Evolutionary conservation across 2,797 vertebrate genomes (phyloP).

Genomic region (Scomberomorus guttatus): DNA sequence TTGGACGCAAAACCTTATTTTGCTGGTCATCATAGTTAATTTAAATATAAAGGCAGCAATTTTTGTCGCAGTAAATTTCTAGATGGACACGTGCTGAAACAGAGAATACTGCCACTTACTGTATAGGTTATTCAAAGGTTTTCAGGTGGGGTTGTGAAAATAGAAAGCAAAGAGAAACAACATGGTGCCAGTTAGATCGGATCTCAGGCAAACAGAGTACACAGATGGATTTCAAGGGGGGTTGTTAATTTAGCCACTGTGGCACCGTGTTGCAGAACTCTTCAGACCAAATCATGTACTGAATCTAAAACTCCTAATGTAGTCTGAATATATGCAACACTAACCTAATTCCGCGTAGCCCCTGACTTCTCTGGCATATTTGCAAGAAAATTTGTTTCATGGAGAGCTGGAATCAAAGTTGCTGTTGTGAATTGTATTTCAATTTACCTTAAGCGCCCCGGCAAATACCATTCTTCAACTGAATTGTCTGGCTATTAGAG

Average conservation of each 20-base stretch:
- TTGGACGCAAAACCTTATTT: neutral
- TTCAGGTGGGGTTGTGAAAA: neutral
- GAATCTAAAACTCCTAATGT: neutral
- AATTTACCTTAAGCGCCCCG: neutral
- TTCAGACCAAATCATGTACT: conserved; percentile 19
- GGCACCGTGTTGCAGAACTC: conserved; percentile 6
- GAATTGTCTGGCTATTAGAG: conserved; percentile 17
- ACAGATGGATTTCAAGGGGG: conserved; percentile 13
- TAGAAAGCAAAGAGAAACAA: conserved; percentile 20
- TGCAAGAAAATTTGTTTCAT: neutral
- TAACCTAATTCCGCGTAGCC: too few relatives aligned
- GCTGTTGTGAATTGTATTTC: conserved; percentile 12
- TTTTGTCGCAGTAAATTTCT: neutral
- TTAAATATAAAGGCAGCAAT: neutral
- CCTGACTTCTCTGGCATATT: neutral
- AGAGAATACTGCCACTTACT: neutral
- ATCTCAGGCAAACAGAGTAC: conserved; percentile 22
- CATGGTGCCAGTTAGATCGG: conserved; percentile 24
- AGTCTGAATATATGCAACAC: neutral
- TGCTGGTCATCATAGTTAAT: neutral
- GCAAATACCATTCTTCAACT: conserved; percentile 17
- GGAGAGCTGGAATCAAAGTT: neutral
- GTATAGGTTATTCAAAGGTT: neutral
- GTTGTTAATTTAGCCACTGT: conserved; percentile 13
- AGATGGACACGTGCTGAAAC: neutral